Evolutionary conservation across 2,113 vertebrate genomes (phyloP).

Genomic region (Centrocercus urophasianus): DNA sequence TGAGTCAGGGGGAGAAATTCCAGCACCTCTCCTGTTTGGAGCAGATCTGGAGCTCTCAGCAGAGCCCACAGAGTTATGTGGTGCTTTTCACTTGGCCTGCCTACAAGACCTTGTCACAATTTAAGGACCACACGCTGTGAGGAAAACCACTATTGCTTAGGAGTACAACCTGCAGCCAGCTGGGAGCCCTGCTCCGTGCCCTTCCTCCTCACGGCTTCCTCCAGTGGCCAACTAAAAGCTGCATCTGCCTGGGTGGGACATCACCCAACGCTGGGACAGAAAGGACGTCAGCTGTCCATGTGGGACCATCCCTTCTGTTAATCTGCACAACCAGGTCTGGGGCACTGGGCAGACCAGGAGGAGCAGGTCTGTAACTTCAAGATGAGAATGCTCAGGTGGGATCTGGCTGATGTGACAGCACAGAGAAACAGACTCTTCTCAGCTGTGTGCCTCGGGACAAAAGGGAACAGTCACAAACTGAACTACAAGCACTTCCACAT

Average conservation of each 20-base stretch:
- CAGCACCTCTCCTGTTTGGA: neutral
- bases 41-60: neutral
- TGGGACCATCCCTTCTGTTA: neutral
- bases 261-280: neutral
- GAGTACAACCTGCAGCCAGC: neutral
- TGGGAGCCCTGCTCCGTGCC: accelerated
- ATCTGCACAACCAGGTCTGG: neutral
- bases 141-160: neutral
- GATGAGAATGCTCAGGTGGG: neutral
- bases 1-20: neutral
- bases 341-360: neutral
- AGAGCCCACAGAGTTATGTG: neutral
- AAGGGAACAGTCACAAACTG: neutral
- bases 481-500: neutral
- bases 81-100: neutral
- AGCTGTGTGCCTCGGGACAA: neutral
- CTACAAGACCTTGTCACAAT: neutral
- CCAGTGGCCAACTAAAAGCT: neutral
- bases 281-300: neutral
- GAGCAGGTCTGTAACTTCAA: neutral
- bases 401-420: neutral
- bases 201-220: neutral
- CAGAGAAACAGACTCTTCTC: neutral
- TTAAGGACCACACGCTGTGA: neutral
- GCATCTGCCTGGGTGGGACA: neutral